Evolutionary conservation across 1,140 invertebrate species (phyloP).

Genomic region (Aphaenogaster floridana): DNA sequence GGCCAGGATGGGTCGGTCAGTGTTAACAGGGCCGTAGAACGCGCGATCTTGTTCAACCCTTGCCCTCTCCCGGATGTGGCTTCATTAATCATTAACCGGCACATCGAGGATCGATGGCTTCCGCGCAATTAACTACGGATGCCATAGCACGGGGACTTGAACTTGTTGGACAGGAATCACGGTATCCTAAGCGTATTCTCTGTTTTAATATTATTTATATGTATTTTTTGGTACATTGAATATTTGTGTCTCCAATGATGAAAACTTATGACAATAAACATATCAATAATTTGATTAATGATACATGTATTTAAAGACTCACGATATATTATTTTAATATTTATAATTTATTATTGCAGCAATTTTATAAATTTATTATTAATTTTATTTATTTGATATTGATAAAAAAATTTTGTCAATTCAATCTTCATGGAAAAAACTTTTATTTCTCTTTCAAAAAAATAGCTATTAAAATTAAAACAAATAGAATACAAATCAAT

Average conservation of each 20-base stretch:
- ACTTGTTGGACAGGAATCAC: conserved; percentile 32
- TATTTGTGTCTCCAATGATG: background rate
- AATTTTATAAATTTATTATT: background rate
- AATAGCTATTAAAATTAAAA: conserved; percentile 1
- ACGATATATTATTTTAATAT: background rate
- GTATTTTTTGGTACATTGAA: background rate
- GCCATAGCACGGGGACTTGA: conserved; percentile 24
- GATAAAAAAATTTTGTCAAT: background rate
- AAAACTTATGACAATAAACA: background rate
- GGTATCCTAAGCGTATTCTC: background rate
- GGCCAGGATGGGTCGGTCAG: conserved; percentile 45
- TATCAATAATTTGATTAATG: background rate
- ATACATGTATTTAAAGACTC: background rate
- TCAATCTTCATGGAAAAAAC: background rate
- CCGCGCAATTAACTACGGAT: conserved; percentile 61
- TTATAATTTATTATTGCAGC: background rate
- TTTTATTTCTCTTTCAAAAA: background rate
- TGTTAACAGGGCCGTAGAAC: conserved; percentile 62
- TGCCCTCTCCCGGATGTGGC: conserved; percentile 44
- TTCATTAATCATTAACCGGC: conserved; percentile 64
- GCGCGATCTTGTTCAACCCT: conserved; percentile 58
- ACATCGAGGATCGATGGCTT: conserved; percentile 51
- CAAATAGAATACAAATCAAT: background rate
- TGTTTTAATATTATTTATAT: background rate
- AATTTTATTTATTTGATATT: background rate